These are phyloP conservation scores for Alca torda DNA, from an alignment of 2,797 vertebrate genomes.

Conservation along the genomic window DNA sequence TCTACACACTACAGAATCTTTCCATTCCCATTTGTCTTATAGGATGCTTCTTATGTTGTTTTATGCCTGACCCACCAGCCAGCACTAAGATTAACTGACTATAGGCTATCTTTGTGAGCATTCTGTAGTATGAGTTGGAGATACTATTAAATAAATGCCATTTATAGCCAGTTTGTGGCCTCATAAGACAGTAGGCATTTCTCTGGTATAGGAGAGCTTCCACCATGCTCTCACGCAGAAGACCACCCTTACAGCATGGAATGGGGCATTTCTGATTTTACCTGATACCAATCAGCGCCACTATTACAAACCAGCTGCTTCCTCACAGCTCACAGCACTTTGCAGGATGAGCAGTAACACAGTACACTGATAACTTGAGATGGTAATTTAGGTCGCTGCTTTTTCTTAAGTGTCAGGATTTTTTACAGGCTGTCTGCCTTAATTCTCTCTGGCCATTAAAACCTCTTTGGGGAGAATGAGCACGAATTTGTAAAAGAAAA, in stretches of 20 bases:
- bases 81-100: neutral
- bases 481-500: neutral
- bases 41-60: neutral
- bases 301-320: neutral
- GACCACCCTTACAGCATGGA: neutral
- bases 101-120: neutral
- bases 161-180: neutral
- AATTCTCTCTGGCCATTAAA: constrained; percentile 35
- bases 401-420: constrained; percentile 13
- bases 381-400: constrained; percentile 4
- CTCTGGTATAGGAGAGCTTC: neutral
- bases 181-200: neutral
- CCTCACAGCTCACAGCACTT: constrained; percentile 18
- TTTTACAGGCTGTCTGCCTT: constrained; percentile 18
- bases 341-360: neutral
- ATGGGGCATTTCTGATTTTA: neutral
- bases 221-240: neutral
- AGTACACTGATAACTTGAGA: neutral
- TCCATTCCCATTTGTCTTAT: neutral
- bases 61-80: neutral
- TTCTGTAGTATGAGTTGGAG: neutral
- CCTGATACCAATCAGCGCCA: neutral
- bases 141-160: neutral
- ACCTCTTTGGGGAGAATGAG: neutral
- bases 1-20: neutral